Conservation (phyloP, 2,113 vertebrate genomes). For the Lophotis ruficrista region DNA sequence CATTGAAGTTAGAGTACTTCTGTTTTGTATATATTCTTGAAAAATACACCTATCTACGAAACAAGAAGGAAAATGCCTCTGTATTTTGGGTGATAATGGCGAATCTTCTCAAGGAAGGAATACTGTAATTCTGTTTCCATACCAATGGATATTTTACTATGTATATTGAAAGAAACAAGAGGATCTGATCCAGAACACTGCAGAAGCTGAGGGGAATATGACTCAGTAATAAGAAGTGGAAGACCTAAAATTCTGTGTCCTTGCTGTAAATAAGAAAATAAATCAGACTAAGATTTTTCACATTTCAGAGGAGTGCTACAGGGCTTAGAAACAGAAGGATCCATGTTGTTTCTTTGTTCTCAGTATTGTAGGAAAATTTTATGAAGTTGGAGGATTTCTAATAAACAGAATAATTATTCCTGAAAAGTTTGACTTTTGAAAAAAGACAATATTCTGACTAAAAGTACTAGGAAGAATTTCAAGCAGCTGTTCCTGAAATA, state of each 20-base stretch:
- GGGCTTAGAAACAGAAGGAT: background rate
- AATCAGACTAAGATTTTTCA: background rate
- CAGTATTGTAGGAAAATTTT: background rate
- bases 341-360: background rate
- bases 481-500: slow-evolving; percentile 16
- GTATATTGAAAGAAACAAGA: background rate
- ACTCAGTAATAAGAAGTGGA: background rate
- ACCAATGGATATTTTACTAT: background rate
- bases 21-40: background rate
- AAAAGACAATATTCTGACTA: background rate
- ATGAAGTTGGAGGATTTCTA: background rate
- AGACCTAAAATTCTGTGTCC: background rate
- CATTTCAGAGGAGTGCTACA: background rate
- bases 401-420: background rate
- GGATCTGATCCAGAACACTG: background rate
- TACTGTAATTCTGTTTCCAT: background rate
- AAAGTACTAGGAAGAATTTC: slow-evolving; percentile 10
- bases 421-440: background rate
- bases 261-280: background rate
- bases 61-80: background rate
- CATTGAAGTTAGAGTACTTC: background rate
- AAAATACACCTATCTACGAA: background rate
- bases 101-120: background rate
- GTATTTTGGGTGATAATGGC: background rate
- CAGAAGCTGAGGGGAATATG: background rate